phyloP scores from a whole-genome alignment of 2,113 vertebrate genomes.

The Oxyura jamaicensis region DNA sequence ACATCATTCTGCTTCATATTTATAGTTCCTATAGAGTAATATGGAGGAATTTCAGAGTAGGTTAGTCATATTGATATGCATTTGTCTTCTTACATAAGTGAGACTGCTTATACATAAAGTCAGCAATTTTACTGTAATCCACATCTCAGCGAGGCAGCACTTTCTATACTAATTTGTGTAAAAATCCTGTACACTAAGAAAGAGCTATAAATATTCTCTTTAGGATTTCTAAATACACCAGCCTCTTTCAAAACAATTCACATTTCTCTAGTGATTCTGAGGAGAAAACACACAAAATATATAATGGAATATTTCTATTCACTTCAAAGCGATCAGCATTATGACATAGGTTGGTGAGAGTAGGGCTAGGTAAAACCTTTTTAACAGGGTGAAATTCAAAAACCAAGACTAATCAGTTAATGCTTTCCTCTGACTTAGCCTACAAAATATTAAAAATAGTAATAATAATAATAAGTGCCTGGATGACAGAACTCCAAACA shows the following conservation, averaged over 20 bases:
- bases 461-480: neutral
- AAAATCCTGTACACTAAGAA: neutral
- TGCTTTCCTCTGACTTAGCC: neutral
- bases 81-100: conserved; percentile 1
- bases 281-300: neutral
- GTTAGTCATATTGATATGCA: neutral
- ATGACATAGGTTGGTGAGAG: neutral
- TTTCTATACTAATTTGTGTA: neutral
- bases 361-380: neutral
- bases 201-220: conserved; percentile 14
- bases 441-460: neutral
- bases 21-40: conserved; percentile 1
- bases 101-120: conserved; percentile 9
- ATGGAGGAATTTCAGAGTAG: conserved; percentile 4
- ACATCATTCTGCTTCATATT: conserved; percentile 21
- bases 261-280: neutral
- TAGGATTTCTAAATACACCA: neutral
- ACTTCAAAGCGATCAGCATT: neutral
- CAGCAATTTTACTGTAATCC: neutral
- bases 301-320: neutral
- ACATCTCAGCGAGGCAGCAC: neutral
- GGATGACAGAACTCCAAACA: neutral
- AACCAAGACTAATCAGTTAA: neutral
- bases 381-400: neutral
- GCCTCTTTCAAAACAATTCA: neutral